Percentiles rank a stretch among this genome's conserved stretches.
These are phyloP conservation scores for Actinia tenebrosa DNA, from an alignment of 64 coral and sea anemone species.

Conservation along the genomic window DNA sequence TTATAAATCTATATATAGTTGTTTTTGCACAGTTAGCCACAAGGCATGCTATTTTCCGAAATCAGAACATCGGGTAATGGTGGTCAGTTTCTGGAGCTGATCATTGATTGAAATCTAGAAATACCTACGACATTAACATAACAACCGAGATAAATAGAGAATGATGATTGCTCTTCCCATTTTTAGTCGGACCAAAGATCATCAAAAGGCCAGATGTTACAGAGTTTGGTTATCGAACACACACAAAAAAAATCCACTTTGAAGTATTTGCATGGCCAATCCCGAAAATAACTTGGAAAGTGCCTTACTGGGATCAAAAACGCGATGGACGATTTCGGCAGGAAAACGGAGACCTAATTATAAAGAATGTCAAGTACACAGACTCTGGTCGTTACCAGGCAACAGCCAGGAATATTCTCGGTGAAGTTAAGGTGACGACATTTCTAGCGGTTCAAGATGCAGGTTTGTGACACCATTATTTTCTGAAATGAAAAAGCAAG, in stretches of 20 bases:
- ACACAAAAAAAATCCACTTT: not conserved
- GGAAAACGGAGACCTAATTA: not conserved
- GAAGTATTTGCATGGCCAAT: not conserved
- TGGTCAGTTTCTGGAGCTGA: too few species aligned
- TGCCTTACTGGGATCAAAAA: not conserved
- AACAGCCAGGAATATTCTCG: conserved; percentile 3
- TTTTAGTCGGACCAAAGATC: not conserved
- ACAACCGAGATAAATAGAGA: too few species aligned
- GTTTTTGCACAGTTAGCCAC: too few species aligned
- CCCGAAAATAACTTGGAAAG: not conserved
- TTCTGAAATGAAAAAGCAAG: too few species aligned
- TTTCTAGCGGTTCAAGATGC: not conserved
- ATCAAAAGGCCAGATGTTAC: not conserved
- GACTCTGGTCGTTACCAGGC: conserved; percentile 1
- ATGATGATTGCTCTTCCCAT: too few species aligned
- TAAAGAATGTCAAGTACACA: not conserved
- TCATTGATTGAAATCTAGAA: too few species aligned
- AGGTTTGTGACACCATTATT: not conserved
- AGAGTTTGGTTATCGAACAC: not conserved
- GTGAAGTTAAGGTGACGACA: not conserved
- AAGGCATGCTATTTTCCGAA: too few species aligned
- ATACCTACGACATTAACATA: too few species aligned
- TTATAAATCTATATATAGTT: too few species aligned
- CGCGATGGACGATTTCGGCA: not conserved
- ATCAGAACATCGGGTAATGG: too few species aligned